These are phyloP conservation scores for Pica pica DNA, from an alignment of 2,113 vertebrate genomes.

Conservation along the genomic window DNA sequence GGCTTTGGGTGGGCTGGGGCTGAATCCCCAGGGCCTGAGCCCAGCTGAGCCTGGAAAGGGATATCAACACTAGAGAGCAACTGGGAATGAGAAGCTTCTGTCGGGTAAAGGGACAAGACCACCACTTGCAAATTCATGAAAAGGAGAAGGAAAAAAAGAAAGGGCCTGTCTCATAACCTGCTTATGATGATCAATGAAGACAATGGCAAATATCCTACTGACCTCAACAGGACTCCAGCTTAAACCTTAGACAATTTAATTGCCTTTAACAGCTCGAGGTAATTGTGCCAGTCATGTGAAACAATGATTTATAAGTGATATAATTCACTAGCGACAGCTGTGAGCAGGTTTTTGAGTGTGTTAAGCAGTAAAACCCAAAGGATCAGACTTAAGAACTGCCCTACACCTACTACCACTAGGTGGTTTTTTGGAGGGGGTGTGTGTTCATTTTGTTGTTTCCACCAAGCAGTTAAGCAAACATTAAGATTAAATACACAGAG, in stretches of 20 bases:
- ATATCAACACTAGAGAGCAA: neutral
- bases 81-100: accelerated
- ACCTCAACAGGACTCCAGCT: neutral
- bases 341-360: neutral
- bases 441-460: neutral
- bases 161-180: neutral
- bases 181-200: neutral
- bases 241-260: neutral
- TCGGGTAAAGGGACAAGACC: neutral
- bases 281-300: neutral
- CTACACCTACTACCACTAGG: neutral
- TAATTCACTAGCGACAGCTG: neutral
- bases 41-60: accelerated
- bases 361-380: neutral
- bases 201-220: neutral
- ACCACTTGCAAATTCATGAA: neutral
- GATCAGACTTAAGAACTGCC: neutral
- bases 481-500: neutral
- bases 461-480: neutral
- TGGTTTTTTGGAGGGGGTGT: neutral
- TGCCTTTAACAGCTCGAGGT: neutral
- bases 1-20: neutral
- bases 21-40: accelerated
- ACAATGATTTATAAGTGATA: neutral
- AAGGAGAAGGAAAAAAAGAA: neutral